A percentile compares a stretch with the other conserved stretches of the same genome.
Evolutionary conservation across 2,113 vertebrate species (phyloP).

Genomic region (Forbesichthys agassizii): DNA sequence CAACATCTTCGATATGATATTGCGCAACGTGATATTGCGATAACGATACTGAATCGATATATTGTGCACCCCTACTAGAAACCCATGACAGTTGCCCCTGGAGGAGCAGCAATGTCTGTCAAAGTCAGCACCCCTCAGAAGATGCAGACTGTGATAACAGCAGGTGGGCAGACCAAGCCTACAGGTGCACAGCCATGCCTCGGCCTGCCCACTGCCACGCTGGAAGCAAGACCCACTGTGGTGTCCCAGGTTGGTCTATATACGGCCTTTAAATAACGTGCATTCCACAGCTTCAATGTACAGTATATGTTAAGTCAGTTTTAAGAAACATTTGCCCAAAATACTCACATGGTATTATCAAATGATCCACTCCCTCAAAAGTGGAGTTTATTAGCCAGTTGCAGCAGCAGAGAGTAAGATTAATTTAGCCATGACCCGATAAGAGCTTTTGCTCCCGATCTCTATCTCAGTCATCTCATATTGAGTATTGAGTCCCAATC

Average conservation of each 20-base stretch:
- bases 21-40: too few species aligned
- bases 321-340: background rate
- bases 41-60: too few species aligned
- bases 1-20: too few species aligned
- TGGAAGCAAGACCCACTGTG: slow-evolving; percentile 62
- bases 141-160: slow-evolving; percentile 59
- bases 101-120: slow-evolving; percentile 58
- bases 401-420: too few species aligned
- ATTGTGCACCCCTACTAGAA: slow-evolving; percentile 42
- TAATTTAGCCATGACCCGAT: too few species aligned
- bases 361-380: too few species aligned
- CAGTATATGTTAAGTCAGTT: too few species aligned
- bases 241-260: slow-evolving; percentile 75
- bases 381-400: too few species aligned
- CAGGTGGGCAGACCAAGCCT: slow-evolving; percentile 45
- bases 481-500: too few species aligned
- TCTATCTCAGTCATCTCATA: too few species aligned
- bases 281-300: too few species aligned
- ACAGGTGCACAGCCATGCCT: slow-evolving; percentile 17
- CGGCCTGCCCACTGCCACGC: slow-evolving; percentile 19
- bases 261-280: background rate
- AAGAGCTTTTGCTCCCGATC: too few species aligned
- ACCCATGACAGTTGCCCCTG: slow-evolving; percentile 64
- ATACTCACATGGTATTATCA: background rate
- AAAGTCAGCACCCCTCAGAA: slow-evolving; percentile 71